Conservation (phyloP, 2,888 invertebrate genomes). For the Rhaphigaster nebulosa region DNA sequence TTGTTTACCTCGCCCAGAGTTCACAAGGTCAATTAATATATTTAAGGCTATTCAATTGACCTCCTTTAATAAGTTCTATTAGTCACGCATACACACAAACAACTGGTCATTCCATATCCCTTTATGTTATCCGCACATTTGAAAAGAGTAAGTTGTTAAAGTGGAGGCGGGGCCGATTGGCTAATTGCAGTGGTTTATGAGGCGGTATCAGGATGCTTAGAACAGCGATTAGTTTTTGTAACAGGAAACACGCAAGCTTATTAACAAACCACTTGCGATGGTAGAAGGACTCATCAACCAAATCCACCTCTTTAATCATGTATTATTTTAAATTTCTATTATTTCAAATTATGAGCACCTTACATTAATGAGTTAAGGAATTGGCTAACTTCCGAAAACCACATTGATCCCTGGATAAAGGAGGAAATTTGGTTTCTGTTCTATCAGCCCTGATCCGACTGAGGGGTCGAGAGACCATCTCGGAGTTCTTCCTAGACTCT, state of each 20-base stretch:
- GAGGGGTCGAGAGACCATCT: not conserved
- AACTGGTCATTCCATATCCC: not conserved
- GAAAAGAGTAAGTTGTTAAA: not conserved
- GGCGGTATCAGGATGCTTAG: not conserved
- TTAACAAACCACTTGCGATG: not conserved
- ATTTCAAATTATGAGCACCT: not conserved
- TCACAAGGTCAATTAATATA: not conserved
- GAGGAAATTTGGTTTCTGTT: not conserved
- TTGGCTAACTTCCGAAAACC: too few relatives aligned
- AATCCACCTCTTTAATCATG: not conserved
- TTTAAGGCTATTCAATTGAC: not conserved
- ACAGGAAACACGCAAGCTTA: not conserved
- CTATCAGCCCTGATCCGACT: not conserved
- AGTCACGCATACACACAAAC: conserved; percentile 1
- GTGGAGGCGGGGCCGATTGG: not conserved
- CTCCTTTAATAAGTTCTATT: not conserved
- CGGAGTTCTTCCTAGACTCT: not conserved
- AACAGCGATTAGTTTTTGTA: not conserved
- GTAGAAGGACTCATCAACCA: not conserved
- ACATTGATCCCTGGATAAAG: too few relatives aligned
- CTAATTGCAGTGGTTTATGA: not conserved
- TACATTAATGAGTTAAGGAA: too few relatives aligned
- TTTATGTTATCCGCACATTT: not conserved
- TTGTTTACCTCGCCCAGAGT: not conserved
- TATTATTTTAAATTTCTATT: not conserved